Base-by-base conservation (phyloP, 2,888 invertebrate species). In the Lithodes maja region DNA sequence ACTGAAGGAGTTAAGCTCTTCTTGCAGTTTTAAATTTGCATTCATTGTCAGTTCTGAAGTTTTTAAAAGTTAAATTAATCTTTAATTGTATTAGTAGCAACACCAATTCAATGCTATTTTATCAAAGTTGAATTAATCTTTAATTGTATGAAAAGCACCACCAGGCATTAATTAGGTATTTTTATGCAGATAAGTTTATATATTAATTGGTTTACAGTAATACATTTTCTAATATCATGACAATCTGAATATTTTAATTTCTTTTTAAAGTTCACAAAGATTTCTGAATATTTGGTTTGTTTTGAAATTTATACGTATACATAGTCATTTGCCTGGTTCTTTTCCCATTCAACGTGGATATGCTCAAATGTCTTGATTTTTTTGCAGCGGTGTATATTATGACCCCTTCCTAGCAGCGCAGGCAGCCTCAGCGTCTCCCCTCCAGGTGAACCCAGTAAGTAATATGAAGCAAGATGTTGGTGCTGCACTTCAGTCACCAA, bases 331-430 rank as follows among this genome's bases (percentile, higher is more conserved):
- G 83, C 83, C 83, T 74, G 78, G 71, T 79, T 61, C 33, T 84
- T 54, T 86, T 54, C 33, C n/a, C 3, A 49, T 83, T 54, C n/a
- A 17, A 55, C 15, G 50, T 83, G 83, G 61, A 83, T 50, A 17
- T 89, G 74, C 86, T 89, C 69, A 89, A 89, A 89, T 86, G 50
- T 77, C 17, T 75, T 71, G 78, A 52, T 87, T 87, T 81, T 86
- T 85, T 90, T 89, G 68, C 91, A 91, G 91, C 91, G 88, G 91
- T 83, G 91, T 91, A 83, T 91, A 91, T 91, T 91, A 91, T 91
- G 91, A 91, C 90, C 91, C 91, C 88, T 91, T 91, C 91, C 83
- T 91, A 86, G 91, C 91, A 87, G 91, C 90, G 82, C 91, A 91
- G 55, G 91, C 91, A 85, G 91, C 91, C 53, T 33, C 87, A 49